These are phyloP conservation scores for Temnothorax curvispinosus DNA, from an alignment of 1,140 invertebrate species.

Conservation along the genomic window DNA sequence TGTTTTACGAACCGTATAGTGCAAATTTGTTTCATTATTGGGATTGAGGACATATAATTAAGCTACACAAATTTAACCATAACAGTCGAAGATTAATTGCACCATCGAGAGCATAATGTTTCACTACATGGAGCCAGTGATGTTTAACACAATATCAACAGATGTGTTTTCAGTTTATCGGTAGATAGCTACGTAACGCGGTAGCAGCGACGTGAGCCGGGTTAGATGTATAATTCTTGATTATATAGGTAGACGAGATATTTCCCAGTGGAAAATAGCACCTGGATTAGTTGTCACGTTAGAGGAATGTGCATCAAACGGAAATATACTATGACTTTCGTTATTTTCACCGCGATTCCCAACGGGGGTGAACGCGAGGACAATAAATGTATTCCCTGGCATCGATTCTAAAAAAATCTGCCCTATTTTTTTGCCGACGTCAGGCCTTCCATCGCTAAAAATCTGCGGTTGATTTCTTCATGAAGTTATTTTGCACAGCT, in stretches of 20 bases:
- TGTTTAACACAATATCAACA: conserved; percentile 34
- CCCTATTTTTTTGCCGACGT: conserved; percentile 29
- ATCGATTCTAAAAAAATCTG: conserved; percentile 39
- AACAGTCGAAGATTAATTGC: conserved; percentile 18
- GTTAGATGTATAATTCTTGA: conserved; percentile 40
- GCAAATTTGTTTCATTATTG: not conserved
- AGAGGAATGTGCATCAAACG: not conserved
- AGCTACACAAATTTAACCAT: not conserved
- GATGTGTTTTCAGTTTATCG: conserved; percentile 15
- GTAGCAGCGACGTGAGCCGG: not conserved
- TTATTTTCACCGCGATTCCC: conserved; percentile 20
- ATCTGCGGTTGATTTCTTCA: conserved; percentile 33
- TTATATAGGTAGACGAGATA: conserved; percentile 41
- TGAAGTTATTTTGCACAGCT: conserved; percentile 22
- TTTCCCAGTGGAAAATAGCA: conserved; percentile 22
- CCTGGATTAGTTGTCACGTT: conserved; percentile 45
- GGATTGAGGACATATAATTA: not conserved
- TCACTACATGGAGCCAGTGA: not conserved
- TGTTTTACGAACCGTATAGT: not conserved
- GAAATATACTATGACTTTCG: conserved; percentile 33
- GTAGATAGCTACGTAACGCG: conserved; percentile 3
- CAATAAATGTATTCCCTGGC: conserved; percentile 15
- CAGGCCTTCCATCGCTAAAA: not conserved
- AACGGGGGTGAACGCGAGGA: not conserved
- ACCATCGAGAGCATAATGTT: conserved; percentile 20